A percentile compares a stretch with the other conserved stretches of the same genome.
Conservation (phyloP, 53 echinoderm and acorn worm genomes). For the Echinarachnius parma region DNA sequence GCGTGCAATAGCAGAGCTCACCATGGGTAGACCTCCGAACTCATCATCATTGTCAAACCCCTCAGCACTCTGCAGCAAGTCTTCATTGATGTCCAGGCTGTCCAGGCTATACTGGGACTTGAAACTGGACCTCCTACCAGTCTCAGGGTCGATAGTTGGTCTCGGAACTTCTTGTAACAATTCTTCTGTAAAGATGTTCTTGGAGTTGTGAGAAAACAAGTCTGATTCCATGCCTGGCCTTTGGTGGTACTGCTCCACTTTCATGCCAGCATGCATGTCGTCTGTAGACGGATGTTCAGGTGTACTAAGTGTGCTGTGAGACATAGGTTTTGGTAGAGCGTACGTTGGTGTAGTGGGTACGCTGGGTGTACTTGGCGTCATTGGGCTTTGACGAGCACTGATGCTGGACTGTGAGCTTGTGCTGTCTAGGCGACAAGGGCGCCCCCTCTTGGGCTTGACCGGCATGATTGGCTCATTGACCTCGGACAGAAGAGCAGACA, state of each 20-base stretch:
- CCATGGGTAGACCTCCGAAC: constrained; percentile 63
- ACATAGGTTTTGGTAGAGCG: constrained; percentile 27
- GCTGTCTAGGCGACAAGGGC: constrained; percentile 72
- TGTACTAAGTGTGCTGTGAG: constrained; percentile 55
- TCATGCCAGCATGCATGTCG: constrained; percentile 16
- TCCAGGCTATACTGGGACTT: constrained; percentile 44
- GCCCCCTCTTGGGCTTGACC: constrained; percentile 49
- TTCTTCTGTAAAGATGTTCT: constrained; percentile 61
- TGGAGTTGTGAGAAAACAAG: constrained; percentile 45
- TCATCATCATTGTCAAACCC: constrained; percentile 64
- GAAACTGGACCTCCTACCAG: constrained; percentile 32
- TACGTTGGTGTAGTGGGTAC: constrained; percentile 41
- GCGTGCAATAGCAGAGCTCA: constrained; percentile 64
- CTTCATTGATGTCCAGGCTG: constrained; percentile 67
- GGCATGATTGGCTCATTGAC: constrained; percentile 48
- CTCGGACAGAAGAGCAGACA: constrained; percentile 63
- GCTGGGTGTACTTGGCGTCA: constrained; percentile 49
- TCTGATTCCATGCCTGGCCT: constrained; percentile 47
- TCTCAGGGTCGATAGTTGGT: constrained; percentile 50
- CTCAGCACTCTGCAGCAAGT: constrained; percentile 56
- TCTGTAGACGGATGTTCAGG: constrained; percentile 47
- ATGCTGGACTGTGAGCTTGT: constrained; percentile 74
- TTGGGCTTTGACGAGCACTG: constrained; percentile 62
- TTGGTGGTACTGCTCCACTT: background rate
- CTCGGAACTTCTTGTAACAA: constrained; percentile 51